Evolutionary conservation across 2,888 invertebrate species (phyloP).

Genomic region (Patella depressa): DNA sequence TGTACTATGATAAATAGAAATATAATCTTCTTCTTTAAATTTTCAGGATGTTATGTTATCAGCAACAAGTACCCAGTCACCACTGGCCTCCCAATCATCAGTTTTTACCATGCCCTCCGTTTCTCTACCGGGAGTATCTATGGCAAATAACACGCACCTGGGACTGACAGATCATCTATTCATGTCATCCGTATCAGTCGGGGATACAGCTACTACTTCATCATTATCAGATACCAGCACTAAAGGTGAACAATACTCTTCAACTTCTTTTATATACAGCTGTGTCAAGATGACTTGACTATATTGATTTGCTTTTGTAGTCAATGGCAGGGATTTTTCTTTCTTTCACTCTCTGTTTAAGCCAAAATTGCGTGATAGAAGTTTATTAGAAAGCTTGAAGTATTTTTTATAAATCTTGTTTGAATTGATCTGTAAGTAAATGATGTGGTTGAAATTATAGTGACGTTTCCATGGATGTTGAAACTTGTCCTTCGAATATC

Average conservation of each 20-base stretch:
- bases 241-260: slow-evolving; percentile 39
- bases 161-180: slow-evolving; percentile 65
- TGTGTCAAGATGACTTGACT: no score
- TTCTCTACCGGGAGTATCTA: slow-evolving; percentile 58
- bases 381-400: no score
- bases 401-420: no score
- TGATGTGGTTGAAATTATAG: no score
- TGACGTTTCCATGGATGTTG: no score
- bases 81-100: slow-evolving; percentile 64
- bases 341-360: no score
- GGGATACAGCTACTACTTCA: slow-evolving; percentile 49
- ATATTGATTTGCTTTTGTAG: no score
- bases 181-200: slow-evolving; percentile 61
- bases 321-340: no score
- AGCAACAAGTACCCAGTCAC: slow-evolving; percentile 69
- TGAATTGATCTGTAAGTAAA: no score
- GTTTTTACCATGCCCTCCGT: slow-evolving; percentile 65
- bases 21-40: slow-evolving; percentile 6
- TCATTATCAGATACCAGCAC: slow-evolving; percentile 46
- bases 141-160: slow-evolving; percentile 56
- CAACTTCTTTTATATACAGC: no score
- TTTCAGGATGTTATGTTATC: slow-evolving; percentile 71
- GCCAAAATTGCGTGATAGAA: no score
- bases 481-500: no score
- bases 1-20: background rate